Evolutionary conservation across 2,113 vertebrate species (phyloP).

Genomic region (Leptobrachium ailaonicum): DNA sequence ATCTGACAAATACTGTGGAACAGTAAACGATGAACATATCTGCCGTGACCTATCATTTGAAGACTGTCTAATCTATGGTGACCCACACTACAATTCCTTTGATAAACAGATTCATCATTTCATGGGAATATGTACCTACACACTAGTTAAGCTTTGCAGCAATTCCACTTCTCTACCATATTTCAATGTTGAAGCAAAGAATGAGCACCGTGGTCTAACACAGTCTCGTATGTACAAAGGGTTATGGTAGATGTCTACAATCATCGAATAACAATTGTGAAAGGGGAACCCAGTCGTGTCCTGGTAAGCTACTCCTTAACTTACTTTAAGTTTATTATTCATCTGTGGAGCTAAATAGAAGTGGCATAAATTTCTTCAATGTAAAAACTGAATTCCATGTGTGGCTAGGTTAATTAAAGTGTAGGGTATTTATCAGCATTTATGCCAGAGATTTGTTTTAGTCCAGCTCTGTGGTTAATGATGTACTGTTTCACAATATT

Average conservation of each 20-base stretch:
- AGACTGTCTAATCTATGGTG: conserved; percentile 68
- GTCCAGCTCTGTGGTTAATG: no score
- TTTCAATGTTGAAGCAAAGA: conserved; percentile 77
- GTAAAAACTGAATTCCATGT: no score
- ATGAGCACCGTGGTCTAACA: conserved; percentile 61
- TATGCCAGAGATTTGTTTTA: no score
- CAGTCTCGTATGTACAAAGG: conserved; percentile 63
- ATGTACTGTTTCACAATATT: no score
- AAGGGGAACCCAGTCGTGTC: conserved; percentile 61
- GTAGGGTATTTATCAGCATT: no score
- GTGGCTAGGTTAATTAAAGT: no score
- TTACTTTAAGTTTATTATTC: no score
- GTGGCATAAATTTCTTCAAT: neutral
- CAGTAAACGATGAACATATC: conserved; percentile 49
- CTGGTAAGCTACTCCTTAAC: no score
- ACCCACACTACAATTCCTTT: conserved; percentile 74
- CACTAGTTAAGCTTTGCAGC: conserved; percentile 72
- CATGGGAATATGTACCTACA: conserved; percentile 73
- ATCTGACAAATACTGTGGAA: conserved; percentile 61
- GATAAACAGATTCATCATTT: conserved; percentile 74
- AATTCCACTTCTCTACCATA: conserved; percentile 58
- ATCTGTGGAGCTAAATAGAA: no score
- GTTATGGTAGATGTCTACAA: conserved; percentile 63
- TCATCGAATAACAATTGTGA: conserved; percentile 65
- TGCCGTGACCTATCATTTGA: conserved; percentile 55